phyloP scores from a whole-genome alignment of 2,113 vertebrate species.

The Hemiprocne comata region DNA sequence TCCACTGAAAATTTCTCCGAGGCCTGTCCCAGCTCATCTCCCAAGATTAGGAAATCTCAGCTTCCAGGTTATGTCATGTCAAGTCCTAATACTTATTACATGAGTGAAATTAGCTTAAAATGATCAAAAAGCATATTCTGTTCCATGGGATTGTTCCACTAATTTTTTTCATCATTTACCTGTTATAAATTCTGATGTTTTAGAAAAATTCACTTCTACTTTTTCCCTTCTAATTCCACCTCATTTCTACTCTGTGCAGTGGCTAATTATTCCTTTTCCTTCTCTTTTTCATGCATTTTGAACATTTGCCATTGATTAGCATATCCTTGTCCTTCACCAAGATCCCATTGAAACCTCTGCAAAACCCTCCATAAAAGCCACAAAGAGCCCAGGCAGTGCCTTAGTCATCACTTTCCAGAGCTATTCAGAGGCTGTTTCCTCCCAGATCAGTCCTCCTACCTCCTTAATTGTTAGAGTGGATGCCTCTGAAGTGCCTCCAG shows the following conservation, averaged over 20 bases:
- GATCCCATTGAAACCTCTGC: neutral
- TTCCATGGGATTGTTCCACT: neutral
- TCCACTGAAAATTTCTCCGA: neutral
- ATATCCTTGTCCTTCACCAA: neutral
- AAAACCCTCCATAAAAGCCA: neutral
- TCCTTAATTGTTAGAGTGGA: neutral
- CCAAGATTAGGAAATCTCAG: neutral
- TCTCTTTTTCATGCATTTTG: neutral
- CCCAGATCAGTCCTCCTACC: neutral
- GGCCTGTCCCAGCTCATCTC: neutral
- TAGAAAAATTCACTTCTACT: neutral
- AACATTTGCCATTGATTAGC: neutral
- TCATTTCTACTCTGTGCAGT: neutral
- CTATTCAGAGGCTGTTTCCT: neutral
- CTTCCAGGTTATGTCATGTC: neutral
- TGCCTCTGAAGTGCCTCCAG: neutral
- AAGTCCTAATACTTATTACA: neutral
- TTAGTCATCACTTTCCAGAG: slow-evolving; percentile 18
- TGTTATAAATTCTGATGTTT: neutral
- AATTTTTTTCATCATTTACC: neutral
- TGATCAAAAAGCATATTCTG: neutral
- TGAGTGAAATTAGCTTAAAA: neutral
- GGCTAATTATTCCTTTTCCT: neutral
- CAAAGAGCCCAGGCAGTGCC: neutral
- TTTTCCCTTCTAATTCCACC: neutral